A percentile compares a stretch with the other conserved stretches of the same genome.
phyloP scores from a whole-genome alignment of 2,888 invertebrate species.

The Pachymerium ferrugineum region DNA sequence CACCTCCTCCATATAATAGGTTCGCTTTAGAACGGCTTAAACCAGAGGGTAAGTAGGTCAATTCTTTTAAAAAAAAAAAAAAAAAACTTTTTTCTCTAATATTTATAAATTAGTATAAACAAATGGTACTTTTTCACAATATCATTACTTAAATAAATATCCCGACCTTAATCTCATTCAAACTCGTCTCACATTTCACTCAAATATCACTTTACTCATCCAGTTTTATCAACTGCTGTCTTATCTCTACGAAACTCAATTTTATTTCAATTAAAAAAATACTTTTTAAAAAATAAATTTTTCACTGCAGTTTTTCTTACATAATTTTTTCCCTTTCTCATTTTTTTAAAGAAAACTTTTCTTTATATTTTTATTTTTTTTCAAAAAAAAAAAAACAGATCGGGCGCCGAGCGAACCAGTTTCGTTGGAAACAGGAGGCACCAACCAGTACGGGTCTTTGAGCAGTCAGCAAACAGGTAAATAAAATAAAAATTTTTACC shows the following conservation, averaged over 20 bases:
- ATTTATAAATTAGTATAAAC: too few species aligned
- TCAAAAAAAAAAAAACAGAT: conserved; percentile 48
- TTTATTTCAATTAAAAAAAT: not conserved
- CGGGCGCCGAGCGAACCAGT: conserved; percentile 64
- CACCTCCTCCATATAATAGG: conserved; percentile 76
- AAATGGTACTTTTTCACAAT: not conserved
- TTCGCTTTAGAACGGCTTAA: conserved; percentile 61
- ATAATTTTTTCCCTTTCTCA: too few species aligned
- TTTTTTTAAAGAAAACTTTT: too few species aligned
- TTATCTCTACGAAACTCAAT: too few species aligned
- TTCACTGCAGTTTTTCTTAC: too few species aligned
- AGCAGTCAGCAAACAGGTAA: conserved; percentile 80
- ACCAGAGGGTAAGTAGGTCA: conserved; percentile 64
- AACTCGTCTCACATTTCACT: not conserved
- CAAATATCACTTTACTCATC: not conserved
- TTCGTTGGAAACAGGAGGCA: conserved; percentile 51
- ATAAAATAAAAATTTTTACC: conserved; percentile 38
- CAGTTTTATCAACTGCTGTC: not conserved
- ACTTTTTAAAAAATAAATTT: not conserved
- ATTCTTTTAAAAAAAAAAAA: too few species aligned
- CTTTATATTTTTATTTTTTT: not conserved
- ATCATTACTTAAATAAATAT: not conserved
- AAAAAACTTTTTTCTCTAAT: too few species aligned
- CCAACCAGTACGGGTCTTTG: conserved; percentile 62
- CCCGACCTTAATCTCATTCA: not conserved